Evolutionary conservation across 1,140 invertebrate genomes (phyloP), one percentile per base, ranked within the genome.

Genomic region (Drosophila pruinosa): DNA sequence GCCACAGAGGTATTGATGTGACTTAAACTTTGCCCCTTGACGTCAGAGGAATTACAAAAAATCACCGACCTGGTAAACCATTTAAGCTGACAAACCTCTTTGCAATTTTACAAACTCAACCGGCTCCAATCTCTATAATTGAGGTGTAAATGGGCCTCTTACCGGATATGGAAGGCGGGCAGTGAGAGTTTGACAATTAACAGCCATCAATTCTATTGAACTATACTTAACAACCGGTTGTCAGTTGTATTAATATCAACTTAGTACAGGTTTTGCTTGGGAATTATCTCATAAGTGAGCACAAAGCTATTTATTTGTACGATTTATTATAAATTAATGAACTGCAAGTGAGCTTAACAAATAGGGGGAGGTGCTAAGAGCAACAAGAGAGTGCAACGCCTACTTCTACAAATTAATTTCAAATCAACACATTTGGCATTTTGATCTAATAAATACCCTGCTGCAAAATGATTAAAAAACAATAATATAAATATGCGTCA

Each of bases 11-110:
- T n/a, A 24, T 31, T 10, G 5, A 15, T 1, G 14, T 28, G 24
- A 19, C 7, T 54, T 26, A 28, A 41, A 38, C 70, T 65, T 81
- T 78, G 52, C 65, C 43, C 69, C 17, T 41, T 78, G 61, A 67
- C 59, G 58, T 70, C 52, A 47, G 43, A 36, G 21, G 19, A 22
- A 31, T 8, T 10, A 36, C 4, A 48, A 12, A 12, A 22, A 31
- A 17, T n/a, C 17, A 24, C n/a, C 36, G n/a, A n/a, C n/a, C n/a
- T n/a, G n/a, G n/a, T n/a, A n/a, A 19, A 41, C 6, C 8, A 41
- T 4, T 6, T 19, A 5, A 41, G 15, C 38, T 21, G n/a, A 47
- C 14, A 10, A 38, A 21, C 12, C n/a, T 12, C 26, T 26, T 24
- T 14, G 8, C n/a, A 10, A 53, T 45, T 21, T 31, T 64, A 28